These are phyloP conservation scores for Chaetodon auriga DNA, from an alignment of 2,113 vertebrate genomes.

Conservation along the genomic window DNA sequence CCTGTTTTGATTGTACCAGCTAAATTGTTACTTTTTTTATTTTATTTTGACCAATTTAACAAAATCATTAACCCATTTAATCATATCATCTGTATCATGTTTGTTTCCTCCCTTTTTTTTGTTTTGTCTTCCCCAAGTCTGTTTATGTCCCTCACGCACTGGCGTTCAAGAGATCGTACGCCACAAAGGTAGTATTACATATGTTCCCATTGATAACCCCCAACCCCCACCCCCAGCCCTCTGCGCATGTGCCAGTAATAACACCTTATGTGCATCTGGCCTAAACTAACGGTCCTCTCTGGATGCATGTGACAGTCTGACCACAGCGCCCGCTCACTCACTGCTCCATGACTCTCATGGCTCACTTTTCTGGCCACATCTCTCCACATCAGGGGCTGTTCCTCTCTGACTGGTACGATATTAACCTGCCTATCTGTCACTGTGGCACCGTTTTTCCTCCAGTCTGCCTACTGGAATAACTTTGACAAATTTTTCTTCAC, in stretches of 20 bases:
- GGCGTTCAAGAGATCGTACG: slow-evolving; percentile 97
- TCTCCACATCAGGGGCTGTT: slow-evolving; percentile 36
- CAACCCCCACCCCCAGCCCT: background rate
- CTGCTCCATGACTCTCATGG: slow-evolving; percentile 47
- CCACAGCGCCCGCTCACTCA: slow-evolving; percentile 44
- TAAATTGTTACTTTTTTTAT: slow-evolving; percentile 38
- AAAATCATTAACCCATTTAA: slow-evolving; percentile 87
- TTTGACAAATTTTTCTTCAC: slow-evolving; percentile 32
- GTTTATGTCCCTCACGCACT: slow-evolving; percentile 96
- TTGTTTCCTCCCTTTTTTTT: slow-evolving; percentile 78
- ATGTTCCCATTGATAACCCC: slow-evolving; percentile 77
- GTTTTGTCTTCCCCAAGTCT: slow-evolving; percentile 90
- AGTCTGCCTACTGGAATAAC: slow-evolving; percentile 40
- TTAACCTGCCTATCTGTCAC: slow-evolving; percentile 65
- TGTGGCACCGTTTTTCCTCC: slow-evolving; percentile 44
- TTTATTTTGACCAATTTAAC: slow-evolving; percentile 66
- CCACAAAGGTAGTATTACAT: slow-evolving; percentile 95
- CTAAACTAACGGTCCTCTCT: slow-evolving; percentile 71
- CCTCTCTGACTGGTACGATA: slow-evolving; percentile 53
- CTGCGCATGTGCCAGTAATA: slow-evolving; percentile 83
- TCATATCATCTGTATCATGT: slow-evolving; percentile 87
- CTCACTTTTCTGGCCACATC: slow-evolving; percentile 54
- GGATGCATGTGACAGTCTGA: slow-evolving; percentile 67
- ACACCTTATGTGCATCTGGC: slow-evolving; percentile 44
- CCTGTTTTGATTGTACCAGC: slow-evolving; percentile 64